Conservation (phyloP, 2,113 vertebrate species). For the Oriolus oriolus region DNA sequence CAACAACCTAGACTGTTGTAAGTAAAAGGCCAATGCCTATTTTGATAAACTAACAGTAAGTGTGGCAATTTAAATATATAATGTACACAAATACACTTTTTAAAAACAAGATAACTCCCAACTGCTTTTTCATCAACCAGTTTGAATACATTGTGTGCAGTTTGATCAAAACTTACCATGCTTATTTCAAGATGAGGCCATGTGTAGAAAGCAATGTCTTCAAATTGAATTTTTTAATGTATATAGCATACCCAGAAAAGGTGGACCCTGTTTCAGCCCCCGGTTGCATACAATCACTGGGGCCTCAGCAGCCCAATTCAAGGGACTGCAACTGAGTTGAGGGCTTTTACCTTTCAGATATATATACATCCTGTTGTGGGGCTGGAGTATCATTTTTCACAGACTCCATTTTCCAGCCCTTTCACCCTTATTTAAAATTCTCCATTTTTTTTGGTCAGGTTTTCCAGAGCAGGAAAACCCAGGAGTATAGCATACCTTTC, state of each 20-base stretch:
- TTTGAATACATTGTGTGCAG: neutral
- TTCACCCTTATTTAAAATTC: neutral
- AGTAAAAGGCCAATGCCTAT: neutral
- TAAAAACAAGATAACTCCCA: neutral
- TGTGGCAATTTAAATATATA: neutral
- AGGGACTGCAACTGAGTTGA: neutral
- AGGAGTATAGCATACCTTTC: conserved; percentile 56
- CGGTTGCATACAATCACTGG: neutral
- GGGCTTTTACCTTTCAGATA: neutral
- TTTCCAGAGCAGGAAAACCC: conserved; percentile 61
- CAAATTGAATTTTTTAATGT: neutral
- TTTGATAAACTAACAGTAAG: neutral
- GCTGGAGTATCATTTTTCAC: neutral
- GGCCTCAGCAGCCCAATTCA: neutral
- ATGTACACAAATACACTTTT: neutral
- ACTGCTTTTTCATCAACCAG: neutral
- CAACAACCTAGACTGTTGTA: neutral
- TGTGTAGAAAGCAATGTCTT: neutral
- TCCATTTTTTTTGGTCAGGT: neutral
- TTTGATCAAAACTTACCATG: neutral
- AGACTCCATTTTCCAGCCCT: neutral
- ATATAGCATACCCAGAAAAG: neutral
- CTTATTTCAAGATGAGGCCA: neutral
- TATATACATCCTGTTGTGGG: neutral
- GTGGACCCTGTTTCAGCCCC: neutral